A percentile compares a stretch with the other conserved stretches of the same genome.
phyloP scores from a whole-genome alignment of 2,797 vertebrate genomes.

The Acestrorhynchus altus region DNA sequence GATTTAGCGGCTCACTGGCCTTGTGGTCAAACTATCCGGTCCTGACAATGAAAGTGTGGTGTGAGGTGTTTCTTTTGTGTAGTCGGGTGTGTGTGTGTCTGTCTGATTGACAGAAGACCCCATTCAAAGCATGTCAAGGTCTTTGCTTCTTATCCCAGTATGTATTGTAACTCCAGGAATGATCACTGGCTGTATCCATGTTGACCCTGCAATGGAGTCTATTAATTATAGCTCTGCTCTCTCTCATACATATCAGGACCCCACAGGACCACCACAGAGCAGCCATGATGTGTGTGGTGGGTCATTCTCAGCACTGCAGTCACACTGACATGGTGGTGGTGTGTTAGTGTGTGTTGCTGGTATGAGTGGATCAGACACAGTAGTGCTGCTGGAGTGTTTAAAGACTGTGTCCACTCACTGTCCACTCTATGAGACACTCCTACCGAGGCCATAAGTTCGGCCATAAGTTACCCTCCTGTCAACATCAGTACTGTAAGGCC shows the following conservation, averaged over 20 bases:
- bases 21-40: slow-evolving; percentile 59
- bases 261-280: no score
- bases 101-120: slow-evolving; percentile 13
- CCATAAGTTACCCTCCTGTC: no score
- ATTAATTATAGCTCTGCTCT: background rate
- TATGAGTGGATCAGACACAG: no score
- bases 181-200: background rate
- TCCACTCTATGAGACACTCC: no score
- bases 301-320: no score
- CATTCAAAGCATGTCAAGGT: slow-evolving; percentile 17
- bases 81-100: background rate
- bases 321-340: no score
- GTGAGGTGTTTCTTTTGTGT: background rate
- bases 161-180: slow-evolving; percentile 5
- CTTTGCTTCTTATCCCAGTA: background rate
- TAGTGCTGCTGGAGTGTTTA: no score
- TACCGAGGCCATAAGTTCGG: no score
- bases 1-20: slow-evolving; percentile 69
- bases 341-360: no score
- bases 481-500: no score
- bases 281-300: no score
- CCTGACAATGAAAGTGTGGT: slow-evolving; percentile 50
- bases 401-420: no score
- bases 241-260: background rate
- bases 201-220: background rate